Evolutionary conservation across 2,797 vertebrate genomes (phyloP).

Genomic region (Typhlichthys subterraneus): DNA sequence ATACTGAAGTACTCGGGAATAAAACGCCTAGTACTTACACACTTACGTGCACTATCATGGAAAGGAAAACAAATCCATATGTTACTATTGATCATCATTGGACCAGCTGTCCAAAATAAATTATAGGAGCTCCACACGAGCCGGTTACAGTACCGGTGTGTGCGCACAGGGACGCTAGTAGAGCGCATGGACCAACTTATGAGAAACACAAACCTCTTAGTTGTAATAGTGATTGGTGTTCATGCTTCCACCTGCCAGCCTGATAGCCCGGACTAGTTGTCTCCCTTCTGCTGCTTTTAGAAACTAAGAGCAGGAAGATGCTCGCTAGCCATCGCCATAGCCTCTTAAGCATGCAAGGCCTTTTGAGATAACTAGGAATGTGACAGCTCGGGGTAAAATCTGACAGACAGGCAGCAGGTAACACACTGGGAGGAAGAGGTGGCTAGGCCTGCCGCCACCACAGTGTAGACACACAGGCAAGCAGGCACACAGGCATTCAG

Average conservation of each 20-base stretch:
- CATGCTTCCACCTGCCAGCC: background rate
- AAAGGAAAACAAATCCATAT: background rate
- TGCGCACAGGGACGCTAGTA: too few species aligned
- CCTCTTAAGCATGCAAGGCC: conserved; percentile 59
- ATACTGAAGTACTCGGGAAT: too few species aligned
- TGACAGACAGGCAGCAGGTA: conserved; percentile 79
- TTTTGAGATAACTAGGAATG: conserved; percentile 75
- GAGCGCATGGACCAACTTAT: too few species aligned
- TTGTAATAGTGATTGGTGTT: too few species aligned
- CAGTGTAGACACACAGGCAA: conserved; percentile 13
- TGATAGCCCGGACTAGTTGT: conserved; percentile 29
- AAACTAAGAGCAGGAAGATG: conserved; percentile 3
- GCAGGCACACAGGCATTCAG: background rate
- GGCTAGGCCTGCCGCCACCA: conserved; percentile 21
- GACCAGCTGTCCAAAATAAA: background rate
- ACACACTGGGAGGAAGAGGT: conserved; percentile 51
- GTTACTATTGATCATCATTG: background rate
- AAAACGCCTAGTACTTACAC: background rate
- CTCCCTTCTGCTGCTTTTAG: conserved; percentile 7
- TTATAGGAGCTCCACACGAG: too few species aligned
- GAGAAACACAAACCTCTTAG: too few species aligned
- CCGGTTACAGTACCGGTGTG: too few species aligned
- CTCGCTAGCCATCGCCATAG: conserved; percentile 22
- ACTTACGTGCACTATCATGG: background rate
- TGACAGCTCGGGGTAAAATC: conserved; percentile 77